A percentile compares a stretch with the other conserved stretches of the same genome.
phyloP scores from a whole-genome alignment of 2,797 vertebrate species.

The Rhabdomys pumilio region DNA sequence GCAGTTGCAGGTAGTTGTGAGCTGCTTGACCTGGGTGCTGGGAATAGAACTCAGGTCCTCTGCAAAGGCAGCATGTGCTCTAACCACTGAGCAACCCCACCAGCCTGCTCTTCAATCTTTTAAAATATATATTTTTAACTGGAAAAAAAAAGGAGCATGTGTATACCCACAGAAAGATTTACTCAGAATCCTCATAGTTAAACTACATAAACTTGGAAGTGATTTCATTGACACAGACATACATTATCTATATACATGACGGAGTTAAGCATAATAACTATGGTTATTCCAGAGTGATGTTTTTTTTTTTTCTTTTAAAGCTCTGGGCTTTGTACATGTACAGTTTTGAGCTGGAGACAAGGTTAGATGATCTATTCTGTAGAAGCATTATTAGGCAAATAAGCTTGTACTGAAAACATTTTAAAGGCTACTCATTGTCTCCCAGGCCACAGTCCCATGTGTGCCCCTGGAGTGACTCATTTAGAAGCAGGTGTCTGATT shows the following conservation, averaged over 20 bases:
- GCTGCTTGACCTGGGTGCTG: background rate
- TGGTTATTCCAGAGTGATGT: background rate
- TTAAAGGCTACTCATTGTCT: background rate
- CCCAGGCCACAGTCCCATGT: background rate
- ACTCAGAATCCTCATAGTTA: background rate
- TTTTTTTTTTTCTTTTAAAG: background rate
- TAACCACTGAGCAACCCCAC: background rate
- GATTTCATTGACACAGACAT: background rate
- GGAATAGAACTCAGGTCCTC: background rate
- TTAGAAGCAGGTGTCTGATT: background rate
- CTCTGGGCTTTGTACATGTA: background rate
- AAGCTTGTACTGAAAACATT: background rate
- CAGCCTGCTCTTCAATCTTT: background rate
- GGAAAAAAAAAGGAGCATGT: background rate
- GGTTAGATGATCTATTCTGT: background rate
- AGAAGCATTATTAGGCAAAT: background rate
- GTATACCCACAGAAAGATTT: background rate
- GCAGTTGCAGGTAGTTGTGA: background rate
- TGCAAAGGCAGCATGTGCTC: background rate
- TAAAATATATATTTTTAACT: background rate
- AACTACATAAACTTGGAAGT: background rate
- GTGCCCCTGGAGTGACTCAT: background rate
- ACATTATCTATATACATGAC: background rate
- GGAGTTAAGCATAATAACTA: background rate
- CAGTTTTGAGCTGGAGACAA: background rate